A percentile compares a stretch with the other conserved stretches of the same genome.
Conservation (phyloP, 2,888 invertebrate species). For the Sipha maydis region DNA sequence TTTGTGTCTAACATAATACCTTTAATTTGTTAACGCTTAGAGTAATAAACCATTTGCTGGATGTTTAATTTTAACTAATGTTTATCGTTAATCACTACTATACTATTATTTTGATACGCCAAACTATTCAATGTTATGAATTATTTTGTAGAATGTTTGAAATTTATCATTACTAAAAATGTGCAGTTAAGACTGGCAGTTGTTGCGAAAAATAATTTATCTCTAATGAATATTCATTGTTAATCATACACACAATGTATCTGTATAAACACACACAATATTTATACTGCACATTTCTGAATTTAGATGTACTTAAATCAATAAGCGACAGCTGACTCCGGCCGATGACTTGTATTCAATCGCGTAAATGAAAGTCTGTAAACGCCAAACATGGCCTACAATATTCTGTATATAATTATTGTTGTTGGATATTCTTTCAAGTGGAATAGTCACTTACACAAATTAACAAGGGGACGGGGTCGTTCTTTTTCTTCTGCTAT, state of each 20-base stretch:
- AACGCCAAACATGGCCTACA: background rate
- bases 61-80: background rate
- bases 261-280: background rate
- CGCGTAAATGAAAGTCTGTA: background rate
- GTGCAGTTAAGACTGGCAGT: background rate
- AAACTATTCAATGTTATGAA: background rate
- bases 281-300: background rate
- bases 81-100: background rate
- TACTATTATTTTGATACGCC: background rate
- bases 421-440: background rate
- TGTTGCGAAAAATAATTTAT: background rate
- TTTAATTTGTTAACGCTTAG: background rate
- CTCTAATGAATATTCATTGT: no score
- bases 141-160: background rate
- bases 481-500: background rate
- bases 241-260: no score
- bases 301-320: background rate
- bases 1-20: background rate
- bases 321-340: background rate
- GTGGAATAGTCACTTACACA: conserved; percentile 12
- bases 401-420: background rate
- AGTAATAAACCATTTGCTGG: background rate
- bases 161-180: background rate
- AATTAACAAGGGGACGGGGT: background rate
- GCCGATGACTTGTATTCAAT: background rate